phyloP scores from a whole-genome alignment of 1,140 invertebrate species.

The Ganaspis sp. region DNA sequence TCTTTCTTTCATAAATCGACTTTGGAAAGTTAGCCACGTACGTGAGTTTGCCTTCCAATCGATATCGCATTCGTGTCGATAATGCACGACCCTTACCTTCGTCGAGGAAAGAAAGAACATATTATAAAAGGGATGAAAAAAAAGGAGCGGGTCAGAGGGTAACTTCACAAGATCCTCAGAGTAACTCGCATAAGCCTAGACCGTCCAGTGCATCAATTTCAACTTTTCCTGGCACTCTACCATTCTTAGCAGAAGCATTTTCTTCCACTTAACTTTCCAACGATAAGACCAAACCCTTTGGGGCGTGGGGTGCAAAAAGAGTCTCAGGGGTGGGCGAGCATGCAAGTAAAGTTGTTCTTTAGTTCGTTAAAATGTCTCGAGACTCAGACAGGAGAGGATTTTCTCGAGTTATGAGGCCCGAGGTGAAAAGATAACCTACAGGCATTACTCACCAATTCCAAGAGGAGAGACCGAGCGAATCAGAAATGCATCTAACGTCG shows the following conservation, averaged over 20 bases:
- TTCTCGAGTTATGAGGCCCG: constrained; percentile 68
- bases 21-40: neutral
- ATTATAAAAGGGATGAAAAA: neutral
- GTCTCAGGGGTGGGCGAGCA: constrained; percentile 39
- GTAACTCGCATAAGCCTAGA: neutral
- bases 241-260: constrained; percentile 66
- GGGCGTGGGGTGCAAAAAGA: constrained; percentile 43
- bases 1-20: constrained; percentile 26
- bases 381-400: constrained; percentile 34
- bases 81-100: neutral
- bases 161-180: neutral
- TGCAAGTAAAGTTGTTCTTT: constrained; percentile 71
- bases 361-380: constrained; percentile 67
- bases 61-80: constrained; percentile 23
- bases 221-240: constrained; percentile 59
- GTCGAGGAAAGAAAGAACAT: neutral
- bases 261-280: constrained; percentile 73
- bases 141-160: neutral
- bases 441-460: constrained; percentile 68
- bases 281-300: constrained; percentile 64
- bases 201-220: constrained; percentile 71
- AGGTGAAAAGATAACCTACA: constrained; percentile 73
- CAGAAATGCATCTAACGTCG: neutral
- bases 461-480: constrained; percentile 22
- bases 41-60: neutral